Base-by-base conservation (phyloP, 2,888 invertebrate species). In the Allacma fusca region DNA sequence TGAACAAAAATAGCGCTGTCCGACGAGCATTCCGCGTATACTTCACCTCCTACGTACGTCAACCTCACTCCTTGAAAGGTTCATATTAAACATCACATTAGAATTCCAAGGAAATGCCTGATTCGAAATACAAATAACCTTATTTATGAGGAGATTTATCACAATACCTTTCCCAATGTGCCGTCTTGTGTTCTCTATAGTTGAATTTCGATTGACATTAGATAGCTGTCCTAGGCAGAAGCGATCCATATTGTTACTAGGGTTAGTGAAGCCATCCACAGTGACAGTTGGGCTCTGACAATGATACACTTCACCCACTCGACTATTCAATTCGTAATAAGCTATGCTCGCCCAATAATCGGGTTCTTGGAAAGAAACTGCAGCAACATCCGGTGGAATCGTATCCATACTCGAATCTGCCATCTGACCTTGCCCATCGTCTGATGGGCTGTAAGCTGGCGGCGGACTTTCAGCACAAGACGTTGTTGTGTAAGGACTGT, bases 1-100 rank as follows among this genome's bases (percentile, higher is more conserved):
- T 99, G 98, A 43, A 99, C 98, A 87, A 99, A 98, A 85, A 99
- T 97, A 71, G 98, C 96, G 44, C 96, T 96, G 87, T 98, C 98
- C 1, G 97, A 97, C 76, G 98, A 88, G 86, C 98, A 98, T 86
- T 98, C 98, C 0, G 97, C 98, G 87, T 96, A 98, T 2, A 99
- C 97, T 87, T 98, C 98, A 0, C 98, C 98, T 1, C 96, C 97
- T 0, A 97, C 97, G 85, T 98, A 98, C 86, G 95, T 96, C 81
- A 97, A 88, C 87, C 96, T 96, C 5, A 97, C 96, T 74, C 91
- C 90, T 89, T 85, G 9, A 85, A 84, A 40, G 40, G n/a, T n/a
- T n/a, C n/a, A n/a, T n/a, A 40, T 40, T 40, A 9, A 5, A 40
- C 40, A 40, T 13, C 7, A 9, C 40, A 40, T 40, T 40, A 40